Evolutionary conservation across 1,140 invertebrate genomes (phyloP), one percentile per base, ranked within the genome.

Genomic region (Anastrepha ludens): DNA sequence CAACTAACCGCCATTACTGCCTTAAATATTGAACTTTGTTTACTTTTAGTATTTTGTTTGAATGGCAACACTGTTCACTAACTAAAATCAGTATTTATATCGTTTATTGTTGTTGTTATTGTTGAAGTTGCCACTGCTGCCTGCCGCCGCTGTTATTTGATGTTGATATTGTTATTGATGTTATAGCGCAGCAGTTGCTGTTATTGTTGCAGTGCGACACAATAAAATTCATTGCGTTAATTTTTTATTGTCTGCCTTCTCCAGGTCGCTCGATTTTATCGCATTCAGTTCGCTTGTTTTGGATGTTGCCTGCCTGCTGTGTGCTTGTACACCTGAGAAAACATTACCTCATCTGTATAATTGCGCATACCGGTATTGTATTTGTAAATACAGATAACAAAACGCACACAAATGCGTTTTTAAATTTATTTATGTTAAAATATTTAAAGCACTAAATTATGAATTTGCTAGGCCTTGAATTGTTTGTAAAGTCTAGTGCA

Each of bases 161-260:
- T 78, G 44, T 78, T 78, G 74, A 78, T 78, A 39, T 78, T 78
- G 64, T 67, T 67, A 67, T 67, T 67, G 64, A 67, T 67, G 64
- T 20, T 67, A 78, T 50, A 20, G 17, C 17, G 5, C 20, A 20
- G 47, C 47, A n/a, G 41, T 58, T 58, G 60, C 29, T 29, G 29
- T 81, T 81, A 47, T 58, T 81, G 74, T 81, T 81, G 15, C 55
- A 13, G 47, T 81, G 47, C 74, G 74, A 81, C 74, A 81, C 47
- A 81, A 81, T 81, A 81, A 81, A 81, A 81, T 81, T 81, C 74
- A 81, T 81, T 81, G 74, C 74, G 47, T 81, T 81, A 50, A 81
- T 81, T 81, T 81, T 81, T 81, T 81, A 81, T 81, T 81, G 74
- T 17, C 74, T 55, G 41, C 47, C 7, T 55, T 41, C 7, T 11